phyloP scores from a whole-genome alignment of 2,888 invertebrate genomes.

The Danaus chrysippus region DNA sequence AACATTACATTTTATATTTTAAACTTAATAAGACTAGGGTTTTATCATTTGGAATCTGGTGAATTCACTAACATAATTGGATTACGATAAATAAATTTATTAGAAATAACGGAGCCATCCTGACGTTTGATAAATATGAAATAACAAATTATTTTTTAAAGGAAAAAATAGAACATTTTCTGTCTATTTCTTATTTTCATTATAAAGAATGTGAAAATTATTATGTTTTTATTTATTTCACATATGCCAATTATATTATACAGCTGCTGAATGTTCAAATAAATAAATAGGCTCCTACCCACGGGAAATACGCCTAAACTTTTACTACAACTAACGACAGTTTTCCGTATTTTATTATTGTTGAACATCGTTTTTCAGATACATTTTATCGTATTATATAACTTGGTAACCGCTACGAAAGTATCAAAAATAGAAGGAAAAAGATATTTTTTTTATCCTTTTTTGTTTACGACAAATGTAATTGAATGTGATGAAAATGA shows the following conservation, averaged over 20 bases:
- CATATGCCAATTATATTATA: too few relatives aligned
- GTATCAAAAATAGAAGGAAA: not conserved
- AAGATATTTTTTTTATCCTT: not conserved
- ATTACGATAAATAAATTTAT: too few relatives aligned
- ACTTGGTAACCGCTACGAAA: not conserved
- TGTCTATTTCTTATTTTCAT: too few relatives aligned
- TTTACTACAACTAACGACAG: constrained; percentile 5
- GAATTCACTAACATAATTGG: too few relatives aligned
- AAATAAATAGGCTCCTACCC: constrained; percentile 4
- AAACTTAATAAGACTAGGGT: not conserved
- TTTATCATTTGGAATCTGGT: too few relatives aligned
- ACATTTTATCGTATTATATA: constrained; percentile 3
- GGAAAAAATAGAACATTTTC: too few relatives aligned
- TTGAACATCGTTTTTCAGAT: not conserved
- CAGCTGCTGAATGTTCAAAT: constrained; percentile 1
- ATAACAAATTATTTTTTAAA: too few relatives aligned
- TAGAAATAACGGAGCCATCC: too few relatives aligned
- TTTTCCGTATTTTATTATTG: constrained; percentile 5
- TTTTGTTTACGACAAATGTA: not conserved
- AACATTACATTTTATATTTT: not conserved
- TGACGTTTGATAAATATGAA: too few relatives aligned
- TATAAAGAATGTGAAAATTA: too few relatives aligned
- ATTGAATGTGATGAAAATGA: not conserved
- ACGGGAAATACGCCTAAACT: constrained; percentile 6
- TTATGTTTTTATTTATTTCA: too few relatives aligned